Evolutionary conservation across 2,797 vertebrate species (phyloP), one percentile per base, ranked within the genome.

Genomic region (Peromyscus melanophrys): DNA sequence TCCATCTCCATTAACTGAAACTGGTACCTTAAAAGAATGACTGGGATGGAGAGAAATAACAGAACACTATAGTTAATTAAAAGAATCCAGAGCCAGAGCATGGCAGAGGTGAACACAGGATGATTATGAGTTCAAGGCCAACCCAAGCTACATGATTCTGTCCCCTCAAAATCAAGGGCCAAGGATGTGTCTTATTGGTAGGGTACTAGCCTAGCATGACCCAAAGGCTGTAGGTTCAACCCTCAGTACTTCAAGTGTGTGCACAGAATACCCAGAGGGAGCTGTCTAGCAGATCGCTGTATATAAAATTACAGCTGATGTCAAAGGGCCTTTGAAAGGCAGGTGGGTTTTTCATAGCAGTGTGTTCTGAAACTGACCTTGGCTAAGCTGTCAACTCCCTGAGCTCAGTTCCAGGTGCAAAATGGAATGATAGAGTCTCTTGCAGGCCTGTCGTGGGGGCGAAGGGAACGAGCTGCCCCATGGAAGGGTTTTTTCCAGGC

Each of bases 1-100:
- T 11, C 14, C 37, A 49, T 67, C 13, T 37, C 14, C 11, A 76
- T 57, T 88, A 69, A 88, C 17, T 88, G 71, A 90, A 90, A 90
- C 82, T 57, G 85, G 37, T 46, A 82, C 57, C 34, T 6, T 69
- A 77, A 81, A 29, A 61, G 40, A 23, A 78, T 52, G 43, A 65
- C 2, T 0, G 25, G 63, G 25, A 1, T 80, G 5, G 6, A 37
- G 23, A 34, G n/a, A 31, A 25, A 78, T 19, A 90, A 46, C 37
- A 61, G 81, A 90, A 91, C 96, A 43, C 37, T 89, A 4, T 91
- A 57, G 49, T 78, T 71, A 77, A 65, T 89, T 49, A 69, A 73
- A 81, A 73, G 40, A 25, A 27, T 6, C 27, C 31, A 77, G 73
- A 89, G 40, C 57, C 57, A 63, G 73, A 40, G 40, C 12, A 61